A percentile compares a stretch with the other conserved stretches of the same genome.
Conservation (phyloP, 2,888 invertebrate species). For the Limnephilus marmoratus region DNA sequence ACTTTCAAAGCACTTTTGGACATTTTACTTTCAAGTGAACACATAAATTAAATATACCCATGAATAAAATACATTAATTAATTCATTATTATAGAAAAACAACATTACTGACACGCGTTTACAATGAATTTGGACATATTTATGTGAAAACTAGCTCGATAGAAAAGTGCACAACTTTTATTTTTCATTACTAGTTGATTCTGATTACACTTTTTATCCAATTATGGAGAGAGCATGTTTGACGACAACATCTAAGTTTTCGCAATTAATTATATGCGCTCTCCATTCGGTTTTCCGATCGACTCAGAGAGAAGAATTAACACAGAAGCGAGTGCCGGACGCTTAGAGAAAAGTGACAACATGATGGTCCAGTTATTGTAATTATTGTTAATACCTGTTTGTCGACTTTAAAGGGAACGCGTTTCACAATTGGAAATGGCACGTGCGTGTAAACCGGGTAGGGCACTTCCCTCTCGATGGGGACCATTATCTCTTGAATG, state of each 20-base stretch:
- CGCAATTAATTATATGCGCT: neutral
- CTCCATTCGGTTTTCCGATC: neutral
- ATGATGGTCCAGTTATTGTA: neutral
- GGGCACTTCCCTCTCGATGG: slow-evolving; percentile 80
- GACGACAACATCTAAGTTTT: neutral
- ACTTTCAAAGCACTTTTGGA: too few species aligned
- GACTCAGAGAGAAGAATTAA: neutral
- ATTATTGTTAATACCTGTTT: slow-evolving; percentile 78
- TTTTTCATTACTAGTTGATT: neutral
- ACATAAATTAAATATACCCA: neutral
- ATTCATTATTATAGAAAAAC: too few species aligned
- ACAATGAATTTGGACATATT: too few species aligned
- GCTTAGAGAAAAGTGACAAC: neutral
- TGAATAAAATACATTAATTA: neutral
- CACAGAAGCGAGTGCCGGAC: neutral
- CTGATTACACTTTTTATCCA: neutral
- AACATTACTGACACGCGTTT: too few species aligned
- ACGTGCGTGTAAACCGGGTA: slow-evolving; percentile 83
- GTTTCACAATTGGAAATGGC: slow-evolving; percentile 86
- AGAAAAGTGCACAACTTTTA: neutral
- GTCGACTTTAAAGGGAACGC: slow-evolving; percentile 84
- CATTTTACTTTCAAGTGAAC: neutral
- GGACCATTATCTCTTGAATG: slow-evolving; percentile 78
- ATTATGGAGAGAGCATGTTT: neutral
- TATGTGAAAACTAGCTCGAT: neutral